Percentiles rank a stretch among this genome's conserved stretches.
These are phyloP conservation scores for Natator depressus DNA, from an alignment of 2,113 vertebrate species.

Conservation along the genomic window DNA sequence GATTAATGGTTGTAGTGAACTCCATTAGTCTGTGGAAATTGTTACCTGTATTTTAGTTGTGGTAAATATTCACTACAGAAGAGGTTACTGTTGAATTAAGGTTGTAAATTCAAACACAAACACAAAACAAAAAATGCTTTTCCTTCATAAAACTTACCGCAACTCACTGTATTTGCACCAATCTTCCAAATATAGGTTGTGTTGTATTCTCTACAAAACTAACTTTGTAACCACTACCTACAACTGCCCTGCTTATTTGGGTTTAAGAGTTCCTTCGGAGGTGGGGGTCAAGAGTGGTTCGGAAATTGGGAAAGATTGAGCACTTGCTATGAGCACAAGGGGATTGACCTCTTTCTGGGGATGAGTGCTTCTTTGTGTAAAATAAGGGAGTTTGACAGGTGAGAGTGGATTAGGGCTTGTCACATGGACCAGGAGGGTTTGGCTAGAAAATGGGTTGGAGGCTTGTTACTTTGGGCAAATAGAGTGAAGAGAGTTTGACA, in stretches of 20 bases:
- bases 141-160: not conserved
- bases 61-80: not conserved
- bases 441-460: not conserved
- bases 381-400: not conserved
- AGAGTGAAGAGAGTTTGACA: not conserved
- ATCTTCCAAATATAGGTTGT: no score
- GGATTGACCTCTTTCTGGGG: not conserved
- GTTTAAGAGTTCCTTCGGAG: not conserved
- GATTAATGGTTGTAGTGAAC: not conserved
- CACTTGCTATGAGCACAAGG: not conserved
- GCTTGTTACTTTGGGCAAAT: not conserved
- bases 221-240: no score
- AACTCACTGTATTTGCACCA: no score
- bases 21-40: not conserved
- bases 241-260: not conserved
- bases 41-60: not conserved
- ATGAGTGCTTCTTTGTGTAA: not conserved
- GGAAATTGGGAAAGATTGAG: not conserved
- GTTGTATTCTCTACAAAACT: no score
- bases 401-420: not conserved
- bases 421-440: not conserved
- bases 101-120: not conserved
- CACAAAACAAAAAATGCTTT: not conserved
- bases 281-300: accelerated
- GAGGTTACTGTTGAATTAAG: not conserved